Evolutionary conservation across 2,113 vertebrate genomes (phyloP).

Genomic region (Microcebus ravelobensis): DNA sequence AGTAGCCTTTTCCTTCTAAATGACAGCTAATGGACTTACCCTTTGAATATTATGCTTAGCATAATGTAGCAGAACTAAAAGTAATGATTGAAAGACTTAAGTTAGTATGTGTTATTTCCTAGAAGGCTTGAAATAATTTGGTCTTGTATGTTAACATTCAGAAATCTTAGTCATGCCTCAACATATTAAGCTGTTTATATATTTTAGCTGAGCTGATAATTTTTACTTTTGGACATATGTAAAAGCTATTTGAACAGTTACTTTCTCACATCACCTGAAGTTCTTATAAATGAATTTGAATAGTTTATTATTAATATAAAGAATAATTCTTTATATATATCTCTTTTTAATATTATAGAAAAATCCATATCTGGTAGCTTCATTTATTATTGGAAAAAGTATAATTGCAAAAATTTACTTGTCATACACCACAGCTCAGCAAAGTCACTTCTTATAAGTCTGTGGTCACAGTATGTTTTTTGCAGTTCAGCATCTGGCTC

Average conservation of each 20-base stretch:
- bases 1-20: slow-evolving; percentile 62
- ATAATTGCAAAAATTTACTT: slow-evolving; percentile 92
- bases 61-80: slow-evolving; percentile 71
- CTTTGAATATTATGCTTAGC: slow-evolving; percentile 57
- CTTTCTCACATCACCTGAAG: slow-evolving; percentile 82
- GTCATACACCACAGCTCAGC: slow-evolving; percentile 89
- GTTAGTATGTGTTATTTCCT: slow-evolving; percentile 53
- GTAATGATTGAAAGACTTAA: slow-evolving; percentile 65
- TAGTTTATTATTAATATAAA: slow-evolving; percentile 85
- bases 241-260: slow-evolving; percentile 81
- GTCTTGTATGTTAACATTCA: slow-evolving; percentile 65
- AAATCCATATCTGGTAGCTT: slow-evolving; percentile 86
- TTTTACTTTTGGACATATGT: slow-evolving; percentile 81
- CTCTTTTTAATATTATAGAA: slow-evolving; percentile 85
- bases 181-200: slow-evolving; percentile 70
- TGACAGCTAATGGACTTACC: slow-evolving; percentile 69
- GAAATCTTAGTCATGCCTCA: slow-evolving; percentile 63
- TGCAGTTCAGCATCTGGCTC: slow-evolving; percentile 91
- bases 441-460: slow-evolving; percentile 89
- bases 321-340: slow-evolving; percentile 72
- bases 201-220: slow-evolving; percentile 79
- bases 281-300: slow-evolving; percentile 81
- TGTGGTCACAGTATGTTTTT: slow-evolving; percentile 91
- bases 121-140: slow-evolving; percentile 48
- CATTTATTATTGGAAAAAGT: slow-evolving; percentile 90